Base-by-base conservation (phyloP, 2,113 vertebrate species). In the Candoia aspera region DNA sequence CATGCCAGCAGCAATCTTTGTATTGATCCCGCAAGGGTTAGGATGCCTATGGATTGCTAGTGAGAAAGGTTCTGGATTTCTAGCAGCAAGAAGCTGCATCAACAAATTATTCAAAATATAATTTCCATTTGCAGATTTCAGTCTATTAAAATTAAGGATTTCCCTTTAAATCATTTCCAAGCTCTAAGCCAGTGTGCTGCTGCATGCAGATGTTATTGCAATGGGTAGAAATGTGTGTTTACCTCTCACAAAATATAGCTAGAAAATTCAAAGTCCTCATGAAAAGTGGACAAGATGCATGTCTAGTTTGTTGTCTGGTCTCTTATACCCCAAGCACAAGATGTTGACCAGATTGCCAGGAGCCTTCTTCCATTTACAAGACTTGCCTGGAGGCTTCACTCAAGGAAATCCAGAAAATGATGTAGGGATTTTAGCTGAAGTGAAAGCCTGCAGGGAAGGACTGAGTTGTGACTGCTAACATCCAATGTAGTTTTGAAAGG, bases 401-500 rank as follows among this genome's bases (percentile, higher is more conserved):
- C 21, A 54, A 17, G 53, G 2, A 64, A 23, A 33, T 24, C 62
- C 84, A 54, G 15, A 64, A 26, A 17, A 46, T 46, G 62, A 64
- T 64, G 11, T n/a, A 64, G 62, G 29, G n/a, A 58, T 68, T 6
- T 59, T 24, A 21, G 53, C 37, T 87, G 59, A 91, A 84, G 21
- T 83, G 2, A 37, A 88, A 37, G 33, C 19, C 29, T 92, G 86
- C 37, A 88, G 42, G 37, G 19, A 8, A 46, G 33, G 55, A 2
- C 33, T 53, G 26, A 58, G 29, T 33, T 88, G 53, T 58, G n/a
- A 84, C 49, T 53, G 55, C 46, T 60, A 29, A 58, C 53, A 79
- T 21, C 62, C 54, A 95, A 89, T 93, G 92, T 91, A 86, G 95
- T 93, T 94, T 94, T 60, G 88, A 62, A 84, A 83, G 53, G 84